phyloP scores from a whole-genome alignment of 1,140 invertebrate species.

The Drosophila ambigua region DNA sequence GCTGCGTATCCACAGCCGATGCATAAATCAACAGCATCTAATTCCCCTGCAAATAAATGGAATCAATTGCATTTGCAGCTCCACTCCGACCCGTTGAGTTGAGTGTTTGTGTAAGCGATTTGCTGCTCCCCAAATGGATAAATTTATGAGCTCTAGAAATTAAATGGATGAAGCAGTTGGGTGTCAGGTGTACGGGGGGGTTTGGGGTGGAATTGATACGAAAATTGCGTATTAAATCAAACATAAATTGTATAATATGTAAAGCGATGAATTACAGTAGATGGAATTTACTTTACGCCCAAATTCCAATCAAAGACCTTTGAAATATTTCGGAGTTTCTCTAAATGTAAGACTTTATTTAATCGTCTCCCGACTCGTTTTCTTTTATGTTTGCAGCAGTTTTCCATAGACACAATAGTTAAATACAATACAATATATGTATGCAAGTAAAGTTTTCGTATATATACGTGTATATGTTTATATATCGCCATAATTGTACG shows the following conservation, averaged over 20 bases:
- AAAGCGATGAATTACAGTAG: too few relatives aligned
- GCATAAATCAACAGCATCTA: conserved; percentile 48
- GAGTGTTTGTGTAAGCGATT: background rate
- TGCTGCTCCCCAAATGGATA: conserved; percentile 37
- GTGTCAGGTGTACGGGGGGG: background rate
- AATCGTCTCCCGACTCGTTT: conserved; percentile 59
- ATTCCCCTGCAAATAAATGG: conserved; percentile 39
- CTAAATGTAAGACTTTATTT: conserved; percentile 79
- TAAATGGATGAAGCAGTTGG: conserved; percentile 3
- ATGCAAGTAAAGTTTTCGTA: conserved; percentile 35
- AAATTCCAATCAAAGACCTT: background rate
- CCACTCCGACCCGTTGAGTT: background rate
- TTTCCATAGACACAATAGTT: conserved; percentile 71
- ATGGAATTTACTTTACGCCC: too few relatives aligned
- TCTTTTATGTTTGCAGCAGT: conserved; percentile 56
- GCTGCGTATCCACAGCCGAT: conserved; percentile 7
- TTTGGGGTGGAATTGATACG: too few relatives aligned
- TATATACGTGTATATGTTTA: conserved; percentile 25
- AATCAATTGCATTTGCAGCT: conserved; percentile 31
- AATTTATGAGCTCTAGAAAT: conserved; percentile 33
- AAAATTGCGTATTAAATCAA: too few relatives aligned
- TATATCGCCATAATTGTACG: conserved; percentile 47
- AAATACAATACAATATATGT: conserved; percentile 47
- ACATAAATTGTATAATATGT: too few relatives aligned
- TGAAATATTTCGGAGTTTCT: conserved; percentile 48